phyloP scores from a whole-genome alignment of 2,113 vertebrate genomes.

The Deroptyus accipitrinus region DNA sequence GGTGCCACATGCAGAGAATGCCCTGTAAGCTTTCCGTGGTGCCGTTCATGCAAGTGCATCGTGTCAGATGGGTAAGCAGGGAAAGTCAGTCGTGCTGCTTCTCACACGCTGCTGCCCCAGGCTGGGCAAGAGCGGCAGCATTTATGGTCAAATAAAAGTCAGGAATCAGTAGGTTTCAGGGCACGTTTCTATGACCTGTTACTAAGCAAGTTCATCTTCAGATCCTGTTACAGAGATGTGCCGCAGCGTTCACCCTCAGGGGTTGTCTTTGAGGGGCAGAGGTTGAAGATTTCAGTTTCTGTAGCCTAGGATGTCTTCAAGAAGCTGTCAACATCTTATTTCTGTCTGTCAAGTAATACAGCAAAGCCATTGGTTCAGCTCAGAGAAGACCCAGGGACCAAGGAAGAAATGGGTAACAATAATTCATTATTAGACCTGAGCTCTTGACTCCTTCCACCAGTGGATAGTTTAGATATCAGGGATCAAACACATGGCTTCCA shows the following conservation, averaged over 20 bases:
- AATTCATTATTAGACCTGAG: neutral
- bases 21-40: neutral
- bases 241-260: neutral
- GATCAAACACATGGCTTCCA: neutral
- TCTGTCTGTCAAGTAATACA: neutral
- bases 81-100: neutral
- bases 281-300: neutral
- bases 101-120: neutral
- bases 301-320: neutral
- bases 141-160: neutral
- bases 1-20: neutral
- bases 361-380: neutral
- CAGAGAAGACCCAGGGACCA: neutral
- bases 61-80: neutral
- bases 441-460: neutral
- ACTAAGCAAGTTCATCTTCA: neutral
- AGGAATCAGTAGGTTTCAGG: neutral
- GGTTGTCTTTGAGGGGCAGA: neutral
- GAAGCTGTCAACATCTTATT: neutral
- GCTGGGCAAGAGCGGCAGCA: neutral
- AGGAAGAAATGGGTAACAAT: neutral
- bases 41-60: fast-evolving
- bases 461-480: neutral
- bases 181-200: neutral
- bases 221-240: neutral